Evolutionary conservation across 2,797 vertebrate genomes (phyloP).

Genomic region (Babyrousa celebensis): DNA sequence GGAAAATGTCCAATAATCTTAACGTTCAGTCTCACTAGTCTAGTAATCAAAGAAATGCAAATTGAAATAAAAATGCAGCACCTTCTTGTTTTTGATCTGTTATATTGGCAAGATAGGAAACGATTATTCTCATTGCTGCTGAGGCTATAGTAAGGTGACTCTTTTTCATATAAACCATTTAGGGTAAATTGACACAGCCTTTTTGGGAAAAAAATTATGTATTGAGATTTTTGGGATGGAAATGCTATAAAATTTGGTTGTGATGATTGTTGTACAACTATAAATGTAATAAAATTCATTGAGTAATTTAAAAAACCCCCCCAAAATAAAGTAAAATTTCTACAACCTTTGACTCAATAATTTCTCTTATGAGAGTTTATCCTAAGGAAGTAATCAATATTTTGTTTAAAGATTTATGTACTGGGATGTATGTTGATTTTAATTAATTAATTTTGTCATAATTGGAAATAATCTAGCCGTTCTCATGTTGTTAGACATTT

Average conservation of each 20-base stretch:
- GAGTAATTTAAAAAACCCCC: too few species aligned
- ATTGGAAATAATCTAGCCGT: slow-evolving; percentile 3
- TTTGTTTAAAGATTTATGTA: slow-evolving; percentile 52
- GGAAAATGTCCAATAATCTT: slow-evolving; percentile 1
- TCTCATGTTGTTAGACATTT: slow-evolving; percentile 32
- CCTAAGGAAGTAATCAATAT: slow-evolving; percentile 59
- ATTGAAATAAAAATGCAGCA: slow-evolving; percentile 34
- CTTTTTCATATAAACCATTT: slow-evolving; percentile 9
- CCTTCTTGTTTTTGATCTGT: background rate
- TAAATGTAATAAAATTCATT: too few species aligned
- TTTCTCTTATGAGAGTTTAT: slow-evolving; percentile 39
- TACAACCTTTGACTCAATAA: background rate
- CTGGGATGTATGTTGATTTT: slow-evolving; percentile 38
- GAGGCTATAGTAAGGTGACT: background rate
- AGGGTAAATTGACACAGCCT: slow-evolving; percentile 7
- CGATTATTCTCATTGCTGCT: background rate
- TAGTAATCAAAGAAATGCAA: slow-evolving; percentile 36
- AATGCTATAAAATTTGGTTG: too few species aligned
- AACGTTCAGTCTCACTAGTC: background rate
- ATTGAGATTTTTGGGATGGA: background rate
- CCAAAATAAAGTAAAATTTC: background rate
- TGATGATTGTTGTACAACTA: too few species aligned
- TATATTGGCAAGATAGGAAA: slow-evolving; percentile 24
- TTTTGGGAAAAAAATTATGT: background rate
- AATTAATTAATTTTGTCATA: background rate